phyloP scores from a whole-genome alignment of 2,888 invertebrate genomes.

The Cerastoderma edule region DNA sequence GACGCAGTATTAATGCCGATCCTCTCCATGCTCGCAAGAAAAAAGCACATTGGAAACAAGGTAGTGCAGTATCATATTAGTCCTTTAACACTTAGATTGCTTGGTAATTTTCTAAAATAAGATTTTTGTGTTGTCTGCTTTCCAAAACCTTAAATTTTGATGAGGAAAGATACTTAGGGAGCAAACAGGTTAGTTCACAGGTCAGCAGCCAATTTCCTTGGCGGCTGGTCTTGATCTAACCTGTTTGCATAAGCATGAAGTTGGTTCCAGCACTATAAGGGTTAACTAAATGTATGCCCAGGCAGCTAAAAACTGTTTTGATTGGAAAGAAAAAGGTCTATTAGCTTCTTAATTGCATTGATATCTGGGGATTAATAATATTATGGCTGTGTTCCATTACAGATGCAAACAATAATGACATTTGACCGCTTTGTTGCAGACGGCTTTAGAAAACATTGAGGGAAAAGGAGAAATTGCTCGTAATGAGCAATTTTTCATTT shows the following conservation, averaged over 20 bases:
- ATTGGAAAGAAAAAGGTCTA: no score
- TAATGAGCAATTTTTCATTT: conserved; percentile 4
- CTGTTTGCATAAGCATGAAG: not conserved
- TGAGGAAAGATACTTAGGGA: not conserved
- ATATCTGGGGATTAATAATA: no score
- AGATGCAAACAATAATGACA: no score
- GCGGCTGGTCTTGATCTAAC: not conserved
- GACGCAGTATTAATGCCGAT: not conserved
- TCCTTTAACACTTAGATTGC: not conserved
- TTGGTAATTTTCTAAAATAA: not conserved
- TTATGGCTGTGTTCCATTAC: no score
- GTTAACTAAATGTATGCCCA: no score
- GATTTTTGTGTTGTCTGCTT: not conserved
- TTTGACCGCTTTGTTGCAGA: no score
- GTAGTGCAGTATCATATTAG: not conserved
- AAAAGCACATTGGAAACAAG: conserved; percentile 18
- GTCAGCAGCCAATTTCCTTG: not conserved
- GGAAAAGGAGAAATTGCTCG: no score
- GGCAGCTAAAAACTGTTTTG: no score
- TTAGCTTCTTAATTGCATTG: no score
- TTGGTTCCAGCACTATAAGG: no score
- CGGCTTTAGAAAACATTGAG: no score
- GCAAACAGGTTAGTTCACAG: not conserved
- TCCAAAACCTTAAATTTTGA: not conserved
- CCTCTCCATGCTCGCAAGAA: not conserved